Evolutionary conservation across 2,888 invertebrate genomes (phyloP).

Genomic region (Capitulum mitella): DNA sequence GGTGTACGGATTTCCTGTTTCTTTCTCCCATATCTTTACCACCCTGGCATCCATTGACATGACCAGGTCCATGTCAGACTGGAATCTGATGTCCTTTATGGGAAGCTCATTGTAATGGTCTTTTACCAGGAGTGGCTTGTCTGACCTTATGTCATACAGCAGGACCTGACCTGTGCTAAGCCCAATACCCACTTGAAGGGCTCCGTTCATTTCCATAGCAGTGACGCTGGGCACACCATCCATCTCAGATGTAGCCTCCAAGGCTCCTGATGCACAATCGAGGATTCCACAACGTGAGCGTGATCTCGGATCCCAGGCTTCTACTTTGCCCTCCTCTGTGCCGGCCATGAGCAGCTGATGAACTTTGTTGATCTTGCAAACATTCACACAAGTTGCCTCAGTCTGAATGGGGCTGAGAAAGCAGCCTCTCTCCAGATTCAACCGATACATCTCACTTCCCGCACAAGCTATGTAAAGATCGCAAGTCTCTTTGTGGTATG

Average conservation of each 20-base stretch:
- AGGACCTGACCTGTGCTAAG: slow-evolving; percentile 89
- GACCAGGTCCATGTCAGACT: slow-evolving; percentile 62
- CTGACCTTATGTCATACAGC: slow-evolving; percentile 87
- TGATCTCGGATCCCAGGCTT: slow-evolving; percentile 92
- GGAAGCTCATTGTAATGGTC: slow-evolving; percentile 93
- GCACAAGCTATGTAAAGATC: slow-evolving; percentile 70
- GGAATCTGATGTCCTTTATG: slow-evolving; percentile 80
- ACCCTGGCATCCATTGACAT: slow-evolving; percentile 82
- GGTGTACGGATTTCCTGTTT: slow-evolving; percentile 74
- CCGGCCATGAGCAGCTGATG: slow-evolving; percentile 83
- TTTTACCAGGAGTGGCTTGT: slow-evolving; percentile 77
- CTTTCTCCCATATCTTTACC: slow-evolving; percentile 37
- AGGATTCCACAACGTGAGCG: slow-evolving; percentile 67
- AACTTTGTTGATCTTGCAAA: slow-evolving; percentile 60
- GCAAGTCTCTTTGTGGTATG: slow-evolving; percentile 79
- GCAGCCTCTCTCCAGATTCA: slow-evolving; percentile 92
- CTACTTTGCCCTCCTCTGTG: slow-evolving; percentile 81
- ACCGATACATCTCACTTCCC: slow-evolving; percentile 79
- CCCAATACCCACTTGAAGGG: slow-evolving; percentile 66
- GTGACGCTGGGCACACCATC: slow-evolving; percentile 46
- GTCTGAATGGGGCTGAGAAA: slow-evolving; percentile 79
- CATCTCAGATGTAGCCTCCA: slow-evolving; percentile 47
- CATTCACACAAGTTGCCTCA: slow-evolving; percentile 50
- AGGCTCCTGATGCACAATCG: slow-evolving; percentile 67
- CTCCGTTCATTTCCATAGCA: slow-evolving; percentile 41